phyloP scores from a whole-genome alignment of 2,797 vertebrate genomes.

The Dipus sagitta region DNA sequence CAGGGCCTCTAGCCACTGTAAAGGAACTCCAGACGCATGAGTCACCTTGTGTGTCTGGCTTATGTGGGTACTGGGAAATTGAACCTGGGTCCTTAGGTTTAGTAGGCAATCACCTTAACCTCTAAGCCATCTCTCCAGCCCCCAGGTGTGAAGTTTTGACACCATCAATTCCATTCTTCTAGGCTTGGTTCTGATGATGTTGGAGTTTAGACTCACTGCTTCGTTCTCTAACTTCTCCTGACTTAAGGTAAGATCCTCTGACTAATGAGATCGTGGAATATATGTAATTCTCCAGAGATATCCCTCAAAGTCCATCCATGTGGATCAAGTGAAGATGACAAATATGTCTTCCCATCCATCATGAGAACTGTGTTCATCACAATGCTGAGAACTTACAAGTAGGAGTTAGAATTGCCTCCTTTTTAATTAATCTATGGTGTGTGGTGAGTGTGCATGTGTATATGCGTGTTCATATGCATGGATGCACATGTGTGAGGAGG shows the following conservation, averaged over 20 bases:
- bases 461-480: no score
- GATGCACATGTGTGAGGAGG: no score
- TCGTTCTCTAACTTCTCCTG: constrained; percentile 24
- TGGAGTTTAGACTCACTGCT: not conserved
- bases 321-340: not conserved
- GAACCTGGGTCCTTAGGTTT: no score
- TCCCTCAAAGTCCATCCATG: not conserved
- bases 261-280: constrained; percentile 1
- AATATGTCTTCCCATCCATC: not conserved
- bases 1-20: no score
- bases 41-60: no score
- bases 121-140: no score
- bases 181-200: not conserved
- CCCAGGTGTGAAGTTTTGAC: not conserved
- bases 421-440: not conserved
- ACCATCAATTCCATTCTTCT: not conserved
- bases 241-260: not conserved
- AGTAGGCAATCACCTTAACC: no score
- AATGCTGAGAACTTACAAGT: not conserved
- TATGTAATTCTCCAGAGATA: not conserved
- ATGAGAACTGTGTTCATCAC: not conserved
- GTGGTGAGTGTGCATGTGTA: no score
- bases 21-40: no score
- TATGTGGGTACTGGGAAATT: no score
- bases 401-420: not conserved